Evolutionary conservation across 2,797 vertebrate genomes (phyloP), one percentile per base, ranked within the genome.

Genomic region (Balearica regulorum): DNA sequence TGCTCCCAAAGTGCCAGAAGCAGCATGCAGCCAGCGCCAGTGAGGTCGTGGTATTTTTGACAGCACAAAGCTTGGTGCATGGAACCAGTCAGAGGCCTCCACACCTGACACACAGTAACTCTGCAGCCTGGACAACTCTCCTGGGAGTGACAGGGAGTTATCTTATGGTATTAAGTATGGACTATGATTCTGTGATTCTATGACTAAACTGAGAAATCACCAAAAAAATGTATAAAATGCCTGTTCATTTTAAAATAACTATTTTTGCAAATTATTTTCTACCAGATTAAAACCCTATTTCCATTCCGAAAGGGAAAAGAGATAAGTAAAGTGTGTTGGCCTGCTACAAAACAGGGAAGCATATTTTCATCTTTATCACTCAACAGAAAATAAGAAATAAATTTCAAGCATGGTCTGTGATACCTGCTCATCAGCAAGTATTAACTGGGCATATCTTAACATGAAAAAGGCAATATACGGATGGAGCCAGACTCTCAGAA

Each of bases 1-100:
- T 44, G 39, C 33, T 61, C 54, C 48, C 37, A 39, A 12, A 54
- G 83, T 2, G 5, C 35, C 43, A 43, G 46, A 37, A 76, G 46
- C 53, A 77, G 53, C 41, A 66, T 1, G 4, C 35, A 76, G 29
- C 15, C 2, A 0, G 72, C 28, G 83, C 28, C 41, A 49, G 6
- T 22, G 20, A 6, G 33, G 17, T 20, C 2, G 0, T 16, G 53
- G 43, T 10, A 41, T 41, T 57, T 54, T 26, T 61, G 41, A 58
- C 12, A 62, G 29, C 1, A 0, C n/a, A 57, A 10, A 46, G 43
- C 41, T 77, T 5, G 1, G 13, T 12, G 60, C 21, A 15, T 7
- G 25, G 33, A 54, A 51, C 13, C 16, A 15, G 29, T 14, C 31
- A 21, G 71, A 83, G 48, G 35, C 39, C 54, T 64, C 85, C 58